These are phyloP conservation scores for Fopius arisanus DNA, from an alignment of 1,140 invertebrate species.

Conservation along the genomic window DNA sequence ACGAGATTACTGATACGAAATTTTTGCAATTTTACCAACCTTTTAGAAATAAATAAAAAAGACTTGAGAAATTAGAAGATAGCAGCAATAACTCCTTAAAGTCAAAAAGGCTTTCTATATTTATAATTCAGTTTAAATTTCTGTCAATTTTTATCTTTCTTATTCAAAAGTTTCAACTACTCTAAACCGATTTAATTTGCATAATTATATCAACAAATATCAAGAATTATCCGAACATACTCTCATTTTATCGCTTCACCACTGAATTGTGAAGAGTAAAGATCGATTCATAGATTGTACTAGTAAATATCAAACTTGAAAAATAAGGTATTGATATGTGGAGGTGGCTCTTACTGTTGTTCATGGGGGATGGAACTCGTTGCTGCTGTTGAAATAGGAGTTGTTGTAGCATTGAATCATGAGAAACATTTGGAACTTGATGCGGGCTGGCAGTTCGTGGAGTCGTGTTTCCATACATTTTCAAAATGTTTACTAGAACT, in stretches of 20 bases:
- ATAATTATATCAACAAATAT: neutral
- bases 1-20: neutral
- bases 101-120: too few species aligned
- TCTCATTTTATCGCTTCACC: neutral
- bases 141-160: too few species aligned
- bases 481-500: constrained; percentile 74
- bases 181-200: too few species aligned
- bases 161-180: too few species aligned
- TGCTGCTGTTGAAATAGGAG: constrained; percentile 55
- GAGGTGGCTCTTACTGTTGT: constrained; percentile 52
- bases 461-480: constrained; percentile 63
- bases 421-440: constrained; percentile 46
- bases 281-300: neutral
- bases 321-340: neutral
- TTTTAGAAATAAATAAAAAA: too few species aligned
- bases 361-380: constrained; percentile 65
- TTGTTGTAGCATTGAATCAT: constrained; percentile 61
- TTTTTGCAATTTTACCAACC: too few species aligned
- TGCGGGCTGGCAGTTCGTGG: constrained; percentile 67
- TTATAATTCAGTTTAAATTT: too few species aligned
- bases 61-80: too few species aligned
- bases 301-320: constrained; percentile 19
- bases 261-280: neutral
- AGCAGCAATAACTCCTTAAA: too few species aligned
- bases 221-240: neutral